phyloP scores from a whole-genome alignment of 1,140 invertebrate species.

The Hylaeus volcanicus region DNA sequence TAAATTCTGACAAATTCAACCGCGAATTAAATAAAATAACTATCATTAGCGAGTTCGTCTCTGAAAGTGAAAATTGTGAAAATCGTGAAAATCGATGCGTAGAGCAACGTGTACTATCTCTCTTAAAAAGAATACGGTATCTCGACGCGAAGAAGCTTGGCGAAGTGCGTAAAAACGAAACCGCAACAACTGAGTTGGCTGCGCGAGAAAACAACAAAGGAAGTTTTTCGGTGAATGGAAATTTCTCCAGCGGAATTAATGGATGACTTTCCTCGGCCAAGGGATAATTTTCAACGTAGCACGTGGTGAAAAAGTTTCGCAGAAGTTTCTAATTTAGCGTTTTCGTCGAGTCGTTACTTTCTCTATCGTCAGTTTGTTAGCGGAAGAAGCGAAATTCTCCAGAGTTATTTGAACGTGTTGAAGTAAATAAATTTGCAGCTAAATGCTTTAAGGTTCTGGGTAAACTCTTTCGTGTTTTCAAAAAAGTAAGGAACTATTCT shows the following conservation, averaged over 20 bases:
- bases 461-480: too few species aligned
- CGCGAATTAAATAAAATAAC: background rate
- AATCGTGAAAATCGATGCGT: background rate
- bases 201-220: background rate
- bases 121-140: background rate
- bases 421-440: background rate
- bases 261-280: background rate
- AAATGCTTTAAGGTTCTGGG: too few species aligned
- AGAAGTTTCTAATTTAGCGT: constrained; percentile 2
- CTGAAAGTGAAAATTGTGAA: too few species aligned
- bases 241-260: background rate
- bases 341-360: background rate
- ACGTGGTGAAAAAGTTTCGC: background rate
- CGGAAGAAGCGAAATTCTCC: background rate
- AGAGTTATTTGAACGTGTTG: too few species aligned
- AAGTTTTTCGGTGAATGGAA: constrained; percentile 11
- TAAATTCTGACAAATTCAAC: too few species aligned
- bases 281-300: constrained; percentile 26
- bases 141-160: background rate
- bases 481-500: too few species aligned
- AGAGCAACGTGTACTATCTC: background rate
- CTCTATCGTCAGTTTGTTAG: background rate
- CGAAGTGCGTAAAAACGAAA: background rate
- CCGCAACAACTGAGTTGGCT: constrained; percentile 4
- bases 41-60: background rate